Percentiles rank a stretch among this genome's conserved stretches.
Conservation (phyloP, 2,797 vertebrate genomes). For the Antrozous pallidus region DNA sequence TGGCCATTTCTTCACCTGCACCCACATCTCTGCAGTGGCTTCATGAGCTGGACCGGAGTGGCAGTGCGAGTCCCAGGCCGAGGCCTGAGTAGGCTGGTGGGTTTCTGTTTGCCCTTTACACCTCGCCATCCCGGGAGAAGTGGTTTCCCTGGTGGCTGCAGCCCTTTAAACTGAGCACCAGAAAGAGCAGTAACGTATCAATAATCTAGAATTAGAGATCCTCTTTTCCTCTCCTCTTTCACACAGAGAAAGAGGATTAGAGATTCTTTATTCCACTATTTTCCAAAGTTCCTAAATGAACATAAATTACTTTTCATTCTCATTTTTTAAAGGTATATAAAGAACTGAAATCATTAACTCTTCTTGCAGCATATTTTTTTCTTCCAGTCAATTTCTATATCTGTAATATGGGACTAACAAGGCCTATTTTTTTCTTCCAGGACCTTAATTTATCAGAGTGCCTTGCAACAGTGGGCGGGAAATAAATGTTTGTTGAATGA, state of each 20-base stretch:
- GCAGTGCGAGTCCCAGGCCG: not conserved
- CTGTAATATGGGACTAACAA: too few species aligned
- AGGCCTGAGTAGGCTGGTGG: not conserved
- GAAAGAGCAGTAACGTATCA: not conserved
- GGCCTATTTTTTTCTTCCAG: not conserved
- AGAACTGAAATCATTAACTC: not conserved
- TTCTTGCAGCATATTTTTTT: not conserved
- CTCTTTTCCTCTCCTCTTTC: not conserved
- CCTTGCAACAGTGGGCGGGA: not conserved
- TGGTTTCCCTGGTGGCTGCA: not conserved
- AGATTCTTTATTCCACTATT: not conserved
- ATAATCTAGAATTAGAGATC: not conserved
- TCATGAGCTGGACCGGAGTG: not conserved
- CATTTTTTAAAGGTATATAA: not conserved
- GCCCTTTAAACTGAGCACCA: not conserved
- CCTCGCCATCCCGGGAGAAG: not conserved
- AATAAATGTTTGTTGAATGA: too few species aligned
- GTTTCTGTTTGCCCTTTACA: not conserved
- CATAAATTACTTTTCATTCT: not conserved
- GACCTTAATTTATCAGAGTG: not conserved
- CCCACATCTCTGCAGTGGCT: not conserved
- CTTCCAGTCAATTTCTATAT: too few species aligned
- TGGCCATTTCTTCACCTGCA: not conserved
- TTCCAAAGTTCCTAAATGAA: not conserved
- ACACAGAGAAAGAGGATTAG: not conserved